phyloP scores from a whole-genome alignment of 2,797 vertebrate genomes.

The Falco naumanni region DNA sequence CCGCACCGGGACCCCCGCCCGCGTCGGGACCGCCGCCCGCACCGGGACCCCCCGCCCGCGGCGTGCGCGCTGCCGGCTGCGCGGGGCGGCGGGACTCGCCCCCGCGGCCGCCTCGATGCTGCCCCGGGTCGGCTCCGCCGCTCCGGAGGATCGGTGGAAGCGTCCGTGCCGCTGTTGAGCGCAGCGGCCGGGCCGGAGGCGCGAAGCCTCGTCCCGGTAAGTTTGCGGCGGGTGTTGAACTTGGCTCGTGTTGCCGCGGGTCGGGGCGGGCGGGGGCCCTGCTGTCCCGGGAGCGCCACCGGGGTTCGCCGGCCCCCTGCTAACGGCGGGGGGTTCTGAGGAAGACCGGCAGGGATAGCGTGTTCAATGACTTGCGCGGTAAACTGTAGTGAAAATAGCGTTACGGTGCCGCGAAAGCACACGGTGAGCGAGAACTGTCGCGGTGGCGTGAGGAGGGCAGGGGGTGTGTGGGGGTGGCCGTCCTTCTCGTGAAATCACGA shows the following conservation, averaged over 20 bases:
- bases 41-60: no score
- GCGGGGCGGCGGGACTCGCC: not conserved
- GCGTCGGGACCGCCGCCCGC: no score
- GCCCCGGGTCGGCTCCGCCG: not conserved
- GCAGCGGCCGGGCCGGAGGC: not conserved
- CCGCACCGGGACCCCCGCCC: no score
- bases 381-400: not conserved
- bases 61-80: not conserved
- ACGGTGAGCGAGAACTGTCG: not conserved
- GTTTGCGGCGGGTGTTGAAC: not conserved
- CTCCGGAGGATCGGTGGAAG: not conserved
- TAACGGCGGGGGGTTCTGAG: not conserved
- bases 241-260: not conserved
- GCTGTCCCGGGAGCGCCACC: not conserved
- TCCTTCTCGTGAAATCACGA: not conserved
- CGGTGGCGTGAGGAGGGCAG: not conserved
- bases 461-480: not conserved
- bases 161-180: not conserved
- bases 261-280: not conserved
- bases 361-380: accelerated
- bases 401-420: not conserved
- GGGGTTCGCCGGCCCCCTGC: not conserved
- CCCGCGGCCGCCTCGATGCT: not conserved
- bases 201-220: not conserved
- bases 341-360: accelerated